Percentiles rank a stretch among this genome's conserved stretches.
phyloP scores from a whole-genome alignment of 2,113 vertebrate genomes.

The human region GRCh38 chr1:1617001-1617500 shows the following conservation, averaged over 20 bases:
- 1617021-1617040: no score
- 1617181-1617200: not conserved
- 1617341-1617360: not conserved
- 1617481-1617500: not conserved
- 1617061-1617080: not conserved
- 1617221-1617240: not conserved
- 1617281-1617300: conserved; percentile 39
- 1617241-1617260: not conserved
- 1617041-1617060: not conserved
- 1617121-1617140: not conserved
- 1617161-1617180: not conserved
- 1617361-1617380: not conserved
- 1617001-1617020: not conserved
- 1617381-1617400: not conserved
- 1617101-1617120: not conserved
- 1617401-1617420: not conserved
- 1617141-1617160: not conserved
- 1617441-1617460: not conserved
- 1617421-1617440: not conserved
- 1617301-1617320: not conserved
- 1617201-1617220: not conserved
- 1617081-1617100: not conserved
- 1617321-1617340: not conserved
- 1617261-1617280: no score
- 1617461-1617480: not conserved